Base-by-base conservation (phyloP, 53 echinoderm and acorn worm species). In the Apostichopus leukothele region DNA sequence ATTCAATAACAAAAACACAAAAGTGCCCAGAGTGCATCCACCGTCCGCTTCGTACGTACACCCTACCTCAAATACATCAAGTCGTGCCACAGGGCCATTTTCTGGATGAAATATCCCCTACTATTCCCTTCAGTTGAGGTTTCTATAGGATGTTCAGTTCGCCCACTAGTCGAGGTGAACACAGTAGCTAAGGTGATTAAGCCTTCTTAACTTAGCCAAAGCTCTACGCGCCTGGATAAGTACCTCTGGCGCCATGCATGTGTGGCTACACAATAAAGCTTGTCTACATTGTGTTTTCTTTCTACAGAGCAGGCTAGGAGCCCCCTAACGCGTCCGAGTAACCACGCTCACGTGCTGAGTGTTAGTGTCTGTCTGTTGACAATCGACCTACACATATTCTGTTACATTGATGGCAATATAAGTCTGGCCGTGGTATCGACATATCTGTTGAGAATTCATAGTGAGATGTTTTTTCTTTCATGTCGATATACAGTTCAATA, bases 191-290 rank as follows among this genome's bases (percentile, higher is more conserved):
- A 81, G 81, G 81, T 81, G 81, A 81, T 81, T 81, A 81, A 81
- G 81, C 81, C 81, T 53, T 81, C 81, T 81, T 81, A 81, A 54
- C 81, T 81, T 81, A 61, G 86, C 86, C 51, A 71, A 86, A 66
- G 86, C 86, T 81, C 86, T 67, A 91, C 94, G 93, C 93, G 91
- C 90, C 90, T 89, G 92, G 90, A 76, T 92, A 97, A 95, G 94
- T 91, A 95, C 51, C 51, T 22, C 90, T 95, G 98, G 98, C 98
- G 98, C 98, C 98, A 92, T 78, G 50, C 88, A 60, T 88, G 95
- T 93, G 95, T 88, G 89, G 74, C 78, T 83, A 91, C 91, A 95
- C 95, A 95, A 97, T 97, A 86, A 91, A 78, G 83, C 53, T 90
- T 75, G 93, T 92, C 91, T 91, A 75, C 75, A 94, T 91, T 91